These are phyloP conservation scores for Brachionus paranguensis DNA, from an alignment of 1,140 invertebrate genomes.

Conservation along the genomic window DNA sequence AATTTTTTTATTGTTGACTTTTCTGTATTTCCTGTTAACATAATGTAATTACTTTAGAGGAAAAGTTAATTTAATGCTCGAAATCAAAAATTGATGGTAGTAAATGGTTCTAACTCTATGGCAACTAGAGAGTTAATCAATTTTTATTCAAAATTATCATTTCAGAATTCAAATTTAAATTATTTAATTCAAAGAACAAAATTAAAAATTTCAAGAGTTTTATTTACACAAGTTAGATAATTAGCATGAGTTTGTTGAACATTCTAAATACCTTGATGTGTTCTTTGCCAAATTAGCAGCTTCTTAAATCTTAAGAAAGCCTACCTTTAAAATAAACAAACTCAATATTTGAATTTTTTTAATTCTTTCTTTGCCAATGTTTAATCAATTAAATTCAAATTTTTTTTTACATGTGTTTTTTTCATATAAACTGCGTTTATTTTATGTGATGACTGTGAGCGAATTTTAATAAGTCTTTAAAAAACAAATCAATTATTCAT, in stretches of 20 bases:
- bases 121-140: background rate
- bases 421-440: background rate
- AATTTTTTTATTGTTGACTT: background rate
- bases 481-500: background rate
- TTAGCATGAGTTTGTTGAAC: background rate
- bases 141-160: background rate
- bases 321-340: background rate
- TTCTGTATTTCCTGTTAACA: background rate
- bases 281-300: background rate
- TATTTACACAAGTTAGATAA: background rate
- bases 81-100: background rate
- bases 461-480: background rate
- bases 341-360: background rate
- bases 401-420: background rate
- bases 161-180: background rate
- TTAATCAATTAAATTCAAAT: background rate
- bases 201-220: background rate
- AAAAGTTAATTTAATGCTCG: background rate
- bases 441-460: background rate
- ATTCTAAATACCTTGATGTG: background rate
- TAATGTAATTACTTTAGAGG: background rate
- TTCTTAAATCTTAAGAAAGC: background rate
- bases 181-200: background rate
- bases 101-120: background rate
- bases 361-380: background rate